Evolutionary conservation across 35 echinoderm and acorn worm species (phyloP), one percentile per base, ranked within the genome.

Genomic region (Apostichopus japonicus): DNA sequence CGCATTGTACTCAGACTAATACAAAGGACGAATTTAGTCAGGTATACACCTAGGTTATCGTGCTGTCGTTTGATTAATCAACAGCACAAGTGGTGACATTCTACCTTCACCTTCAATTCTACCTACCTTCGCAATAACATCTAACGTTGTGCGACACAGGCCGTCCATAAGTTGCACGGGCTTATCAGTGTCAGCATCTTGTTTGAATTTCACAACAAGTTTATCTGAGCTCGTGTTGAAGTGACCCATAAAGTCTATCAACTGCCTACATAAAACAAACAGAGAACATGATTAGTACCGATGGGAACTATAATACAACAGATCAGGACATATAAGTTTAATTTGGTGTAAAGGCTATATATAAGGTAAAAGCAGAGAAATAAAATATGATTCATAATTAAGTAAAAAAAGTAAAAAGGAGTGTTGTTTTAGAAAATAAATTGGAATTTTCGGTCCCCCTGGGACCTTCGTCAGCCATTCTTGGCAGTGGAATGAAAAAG

Each of bases 91-190:
- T 44, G 33, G 13, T 6, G 57, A 61, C 8, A 61, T 6, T 6
- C 57, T 13, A 61, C 57, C 57, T 61, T 61, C 1, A n/a, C 70
- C 21, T 4, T 21, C 21, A 75, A 44, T 23, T 21, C 6, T 21
- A 82, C 79, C 4, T 6, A 89, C 86, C 86, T 89, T 89, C 72
- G 86, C 86, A 72, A 89, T 89, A 54, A 89, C 67, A 89, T 89
- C 86, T 25, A 89, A 21, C 4, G 86, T 89, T 2, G 67, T 25
- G 5, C 86, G 23, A 75, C 86, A 54, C 17, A 89, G 27, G 7
- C 86, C 86, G 13, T 89, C 86, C 86, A 89, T 89, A 15, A 89
- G n/a, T n/a, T 21, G 23, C 13, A 89, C 86, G 25, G 86, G 63
- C 33, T 89, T 89, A 8, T 63, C 86, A 5, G 61, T 89, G 27